Evolutionary conservation across 2,113 vertebrate species (phyloP).

Genomic region (Polypterus senegalus): DNA sequence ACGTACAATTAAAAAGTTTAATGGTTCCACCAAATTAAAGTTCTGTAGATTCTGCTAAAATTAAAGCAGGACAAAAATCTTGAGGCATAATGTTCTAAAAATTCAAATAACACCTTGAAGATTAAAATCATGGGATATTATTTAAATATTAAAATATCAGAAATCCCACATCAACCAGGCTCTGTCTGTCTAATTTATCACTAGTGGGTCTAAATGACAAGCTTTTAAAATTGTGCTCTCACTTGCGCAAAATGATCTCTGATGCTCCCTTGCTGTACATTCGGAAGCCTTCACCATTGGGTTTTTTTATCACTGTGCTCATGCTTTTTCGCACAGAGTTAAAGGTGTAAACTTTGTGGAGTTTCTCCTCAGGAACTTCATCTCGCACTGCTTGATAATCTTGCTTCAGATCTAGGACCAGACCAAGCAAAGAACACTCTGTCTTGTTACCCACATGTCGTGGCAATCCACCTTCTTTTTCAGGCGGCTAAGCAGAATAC

Average conservation of each 20-base stretch:
- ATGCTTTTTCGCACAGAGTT: slow-evolving; percentile 93
- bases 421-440: slow-evolving; percentile 77
- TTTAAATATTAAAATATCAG: neutral
- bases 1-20: too few species aligned
- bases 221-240: slow-evolving; percentile 23
- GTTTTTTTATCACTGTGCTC: slow-evolving; percentile 80
- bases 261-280: slow-evolving; percentile 98
- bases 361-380: slow-evolving; percentile 82
- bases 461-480: slow-evolving; percentile 86
- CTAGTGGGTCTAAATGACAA: too few species aligned
- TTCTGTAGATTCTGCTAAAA: too few species aligned
- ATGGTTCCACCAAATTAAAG: too few species aligned
- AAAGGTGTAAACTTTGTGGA: slow-evolving; percentile 96
- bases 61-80: too few species aligned
- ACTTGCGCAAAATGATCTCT: slow-evolving; percentile 91
- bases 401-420: slow-evolving; percentile 76
- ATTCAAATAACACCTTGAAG: too few species aligned
- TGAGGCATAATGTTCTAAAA: too few species aligned
- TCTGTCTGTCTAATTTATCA: too few species aligned
- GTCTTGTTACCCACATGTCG: slow-evolving; percentile 95
- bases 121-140: too few species aligned
- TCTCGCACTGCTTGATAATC: slow-evolving; percentile 83
- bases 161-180: too few species aligned
- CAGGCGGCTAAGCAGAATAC: slow-evolving; percentile 56
- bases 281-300: slow-evolving; percentile 56